Evolutionary conservation across 1,140 invertebrate genomes (phyloP).

Genomic region (Diprion similis): DNA sequence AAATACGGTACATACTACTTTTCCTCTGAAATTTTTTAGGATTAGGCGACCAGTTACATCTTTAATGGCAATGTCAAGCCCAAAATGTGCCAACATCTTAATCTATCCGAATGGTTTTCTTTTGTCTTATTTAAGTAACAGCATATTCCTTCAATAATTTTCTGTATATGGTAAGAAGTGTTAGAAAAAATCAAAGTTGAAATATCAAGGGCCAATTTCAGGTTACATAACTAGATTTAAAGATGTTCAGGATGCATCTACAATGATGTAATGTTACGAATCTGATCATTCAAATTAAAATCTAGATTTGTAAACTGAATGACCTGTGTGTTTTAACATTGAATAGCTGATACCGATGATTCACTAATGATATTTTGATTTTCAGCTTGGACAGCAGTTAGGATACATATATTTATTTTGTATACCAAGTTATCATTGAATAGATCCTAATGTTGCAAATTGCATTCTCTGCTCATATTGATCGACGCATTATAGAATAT

Average conservation of each 20-base stretch:
- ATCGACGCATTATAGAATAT: too few species aligned
- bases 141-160: neutral
- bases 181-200: neutral
- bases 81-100: conserved; percentile 37
- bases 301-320: conserved; percentile 41
- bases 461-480: neutral
- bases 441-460: neutral
- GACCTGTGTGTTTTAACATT: conserved; percentile 23
- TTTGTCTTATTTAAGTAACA: conserved; percentile 7
- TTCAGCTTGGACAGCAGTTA: conserved; percentile 51
- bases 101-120: conserved; percentile 20
- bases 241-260: neutral
- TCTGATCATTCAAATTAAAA: neutral
- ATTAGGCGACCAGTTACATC: conserved; percentile 11
- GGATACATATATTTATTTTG: conserved; percentile 35
- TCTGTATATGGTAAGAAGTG: neutral
- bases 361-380: conserved; percentile 46
- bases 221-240: conserved; percentile 37
- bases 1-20: conserved; percentile 3
- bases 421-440: conserved; percentile 45
- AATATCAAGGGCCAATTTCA: conserved; percentile 28
- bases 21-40: conserved; percentile 4
- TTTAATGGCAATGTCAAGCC: conserved; percentile 21
- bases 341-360: conserved; percentile 32
- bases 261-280: too few species aligned